Percentiles rank a stretch among this genome's conserved stretches.
These are phyloP conservation scores for Spermophilus dauricus DNA, from an alignment of 2,113 vertebrate species.

Conservation along the genomic window DNA sequence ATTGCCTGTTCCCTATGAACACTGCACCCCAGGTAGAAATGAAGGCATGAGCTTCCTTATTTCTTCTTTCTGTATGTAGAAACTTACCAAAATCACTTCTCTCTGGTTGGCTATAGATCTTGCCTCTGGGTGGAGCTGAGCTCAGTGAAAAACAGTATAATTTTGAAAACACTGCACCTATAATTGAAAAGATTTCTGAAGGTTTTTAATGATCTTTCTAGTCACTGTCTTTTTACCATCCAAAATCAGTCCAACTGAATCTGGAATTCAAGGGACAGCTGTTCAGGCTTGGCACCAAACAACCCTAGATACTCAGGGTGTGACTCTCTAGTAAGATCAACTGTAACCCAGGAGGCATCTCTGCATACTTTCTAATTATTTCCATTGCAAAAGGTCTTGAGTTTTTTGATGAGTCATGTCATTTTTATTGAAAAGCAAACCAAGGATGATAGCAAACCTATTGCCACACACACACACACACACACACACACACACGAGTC, in stretches of 20 bases:
- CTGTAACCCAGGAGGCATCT: conserved; percentile 2
- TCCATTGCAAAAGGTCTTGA: conserved; percentile 62
- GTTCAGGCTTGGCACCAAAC: conserved; percentile 34
- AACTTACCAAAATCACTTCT: conserved; percentile 17
- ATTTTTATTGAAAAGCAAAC: conserved; percentile 68
- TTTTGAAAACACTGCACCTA: conserved; percentile 54
- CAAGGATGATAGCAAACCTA: not conserved
- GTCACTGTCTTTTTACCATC: not conserved
- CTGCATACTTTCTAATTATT: conserved; percentile 70
- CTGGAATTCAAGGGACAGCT: conserved; percentile 43
- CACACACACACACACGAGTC: not conserved
- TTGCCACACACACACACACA: not conserved
- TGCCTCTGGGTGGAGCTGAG: conserved; percentile 30
- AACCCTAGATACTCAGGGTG: not conserved
- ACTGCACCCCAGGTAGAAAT: not conserved
- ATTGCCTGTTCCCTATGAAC: not conserved
- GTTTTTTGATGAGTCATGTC: conserved; percentile 68
- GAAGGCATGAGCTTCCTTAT: not conserved
- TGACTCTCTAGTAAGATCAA: conserved; percentile 48
- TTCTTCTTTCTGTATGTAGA: not conserved
- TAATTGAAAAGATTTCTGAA: conserved; percentile 51
- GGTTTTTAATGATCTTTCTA: conserved; percentile 35
- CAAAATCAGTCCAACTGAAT: conserved; percentile 58
- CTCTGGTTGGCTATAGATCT: not conserved
- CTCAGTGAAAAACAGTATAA: conserved; percentile 39